A percentile compares a stretch with the other conserved stretches of the same genome.
These are phyloP conservation scores for Fukomys damarensis DNA, from an alignment of 2,113 vertebrate genomes.

Conservation along the genomic window DNA sequence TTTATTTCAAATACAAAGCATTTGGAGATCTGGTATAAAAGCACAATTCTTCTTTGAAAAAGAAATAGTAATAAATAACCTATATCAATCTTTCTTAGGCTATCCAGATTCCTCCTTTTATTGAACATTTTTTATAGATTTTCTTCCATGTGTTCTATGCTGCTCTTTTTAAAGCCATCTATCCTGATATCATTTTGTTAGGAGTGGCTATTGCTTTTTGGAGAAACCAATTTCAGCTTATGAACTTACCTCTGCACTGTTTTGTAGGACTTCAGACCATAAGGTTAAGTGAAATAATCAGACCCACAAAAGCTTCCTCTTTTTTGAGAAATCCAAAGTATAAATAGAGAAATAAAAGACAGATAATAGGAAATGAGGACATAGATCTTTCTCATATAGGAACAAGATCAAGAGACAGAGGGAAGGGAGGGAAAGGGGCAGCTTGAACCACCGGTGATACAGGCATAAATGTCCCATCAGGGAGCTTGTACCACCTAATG, in stretches of 20 bases:
- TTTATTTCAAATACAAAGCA: not conserved
- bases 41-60: not conserved
- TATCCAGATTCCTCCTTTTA: not conserved
- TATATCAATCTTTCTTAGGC: not conserved
- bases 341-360: not conserved
- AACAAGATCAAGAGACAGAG: not conserved
- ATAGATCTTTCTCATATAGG: not conserved
- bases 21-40: not conserved
- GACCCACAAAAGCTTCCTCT: not conserved
- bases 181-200: not conserved
- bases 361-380: not conserved
- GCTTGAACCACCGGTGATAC: not conserved
- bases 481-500: not conserved
- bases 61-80: not conserved
- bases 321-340: not conserved
- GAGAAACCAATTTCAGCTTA: not conserved
- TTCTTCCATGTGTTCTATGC: not conserved
- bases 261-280: not conserved
- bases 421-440: not conserved
- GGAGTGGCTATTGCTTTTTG: slow-evolving; percentile 12
- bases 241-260: not conserved
- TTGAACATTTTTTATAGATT: not conserved
- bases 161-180: not conserved
- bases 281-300: not conserved
- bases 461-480: not conserved